Conservation (phyloP, 2,797 vertebrate species). For the Microcaecilia unicolor region DNA sequence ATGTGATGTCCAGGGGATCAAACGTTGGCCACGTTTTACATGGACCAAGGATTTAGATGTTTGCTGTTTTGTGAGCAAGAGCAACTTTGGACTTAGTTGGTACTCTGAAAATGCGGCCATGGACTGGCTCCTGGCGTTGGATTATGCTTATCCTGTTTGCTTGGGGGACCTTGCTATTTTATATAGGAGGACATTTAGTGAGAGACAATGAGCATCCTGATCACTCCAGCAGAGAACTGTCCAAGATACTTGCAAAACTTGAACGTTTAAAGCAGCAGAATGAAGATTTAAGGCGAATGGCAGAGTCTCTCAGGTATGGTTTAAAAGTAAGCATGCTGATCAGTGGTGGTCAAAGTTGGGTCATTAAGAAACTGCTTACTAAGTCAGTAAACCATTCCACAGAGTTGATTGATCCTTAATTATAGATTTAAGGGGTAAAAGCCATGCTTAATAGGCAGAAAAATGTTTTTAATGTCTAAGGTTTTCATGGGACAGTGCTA, state of each 20-base stretch:
- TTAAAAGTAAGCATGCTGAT: background rate
- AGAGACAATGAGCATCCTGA: slow-evolving; percentile 90
- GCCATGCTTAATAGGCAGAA: too few species aligned
- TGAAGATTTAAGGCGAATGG: slow-evolving; percentile 92
- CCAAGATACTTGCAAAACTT: slow-evolving; percentile 92
- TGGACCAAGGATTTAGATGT: slow-evolving; percentile 41
- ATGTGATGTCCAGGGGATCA: slow-evolving; percentile 38
- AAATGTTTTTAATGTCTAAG: too few species aligned
- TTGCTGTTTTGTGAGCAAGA: slow-evolving; percentile 44
- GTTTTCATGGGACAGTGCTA: too few species aligned
- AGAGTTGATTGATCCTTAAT: too few species aligned
- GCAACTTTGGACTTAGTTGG: slow-evolving; percentile 39
- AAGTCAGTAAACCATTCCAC: too few species aligned
- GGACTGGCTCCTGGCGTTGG: slow-evolving; percentile 97
- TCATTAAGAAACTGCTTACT: too few species aligned
- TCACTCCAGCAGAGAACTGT: slow-evolving; percentile 88
- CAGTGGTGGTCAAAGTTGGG: background rate
- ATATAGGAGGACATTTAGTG: slow-evolving; percentile 93
- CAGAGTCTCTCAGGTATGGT: slow-evolving; percentile 87
- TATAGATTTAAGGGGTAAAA: too few species aligned
- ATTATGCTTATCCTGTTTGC: slow-evolving; percentile 97
- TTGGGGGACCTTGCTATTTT: slow-evolving; percentile 94
- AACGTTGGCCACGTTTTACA: slow-evolving; percentile 9
- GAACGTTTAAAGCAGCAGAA: slow-evolving; percentile 97
- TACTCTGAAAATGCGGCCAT: slow-evolving; percentile 87